These are phyloP conservation scores for Cybosia mesomella DNA, from an alignment of 2,888 invertebrate species.

Conservation along the genomic window DNA sequence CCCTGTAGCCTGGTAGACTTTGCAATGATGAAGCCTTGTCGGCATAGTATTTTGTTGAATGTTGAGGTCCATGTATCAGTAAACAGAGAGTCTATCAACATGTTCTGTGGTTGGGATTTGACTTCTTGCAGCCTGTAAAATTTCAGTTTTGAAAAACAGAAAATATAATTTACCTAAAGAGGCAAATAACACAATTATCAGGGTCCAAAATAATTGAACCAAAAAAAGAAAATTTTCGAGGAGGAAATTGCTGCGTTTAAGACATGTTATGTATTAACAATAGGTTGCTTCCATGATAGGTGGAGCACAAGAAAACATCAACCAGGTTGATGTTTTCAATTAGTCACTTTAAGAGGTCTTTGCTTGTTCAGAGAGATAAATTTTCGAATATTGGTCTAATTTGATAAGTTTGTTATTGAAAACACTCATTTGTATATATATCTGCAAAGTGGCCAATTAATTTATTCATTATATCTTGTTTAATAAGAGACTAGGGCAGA, in stretches of 20 bases:
- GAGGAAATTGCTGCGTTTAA: background rate
- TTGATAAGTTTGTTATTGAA: no score
- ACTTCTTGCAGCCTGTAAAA: conserved; percentile 93
- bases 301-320: background rate
- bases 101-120: conserved; percentile 94
- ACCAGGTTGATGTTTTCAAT: background rate
- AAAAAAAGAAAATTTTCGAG: background rate
- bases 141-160: background rate
- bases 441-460: no score
- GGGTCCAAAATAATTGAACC: background rate
- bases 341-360: no score
- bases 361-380: no score
- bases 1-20: conserved; percentile 95
- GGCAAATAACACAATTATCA: background rate
- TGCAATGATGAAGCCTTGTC: conserved; percentile 91
- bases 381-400: no score
- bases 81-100: conserved; percentile 93
- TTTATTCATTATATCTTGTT: no score
- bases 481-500: no score
- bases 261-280: background rate
- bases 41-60: conserved; percentile 90
- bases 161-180: background rate
- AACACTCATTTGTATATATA: no score
- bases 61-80: conserved; percentile 94
- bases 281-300: background rate